Base-by-base conservation (phyloP, 2,797 vertebrate species). In the Kryptolebias ocellatus region DNA sequence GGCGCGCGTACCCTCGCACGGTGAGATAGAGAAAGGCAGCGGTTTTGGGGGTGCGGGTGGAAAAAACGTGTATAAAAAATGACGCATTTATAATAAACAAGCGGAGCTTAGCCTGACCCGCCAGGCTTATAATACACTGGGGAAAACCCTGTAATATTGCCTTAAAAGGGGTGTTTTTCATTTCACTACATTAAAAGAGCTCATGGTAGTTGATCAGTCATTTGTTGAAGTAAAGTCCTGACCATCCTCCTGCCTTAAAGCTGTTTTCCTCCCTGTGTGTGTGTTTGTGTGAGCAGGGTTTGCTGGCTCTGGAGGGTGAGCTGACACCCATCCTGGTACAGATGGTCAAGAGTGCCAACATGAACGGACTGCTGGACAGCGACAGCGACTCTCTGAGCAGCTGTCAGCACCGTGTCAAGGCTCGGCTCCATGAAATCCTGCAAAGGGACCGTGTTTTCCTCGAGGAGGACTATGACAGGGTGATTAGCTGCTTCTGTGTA, bases 261-360 rank as follows among this genome's bases (percentile, higher is more conserved):
- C 8, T 45, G 16, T 52, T 8, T 15, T 52, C 27, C 10, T 39
- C 5, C 3, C 17, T 34, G 2, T 18, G 45, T 29, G 9, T 24
- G 39, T 50, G 1, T 58, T 18, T 63, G 39, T 37, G 49, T 70
- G 31, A 46, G 16, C 88, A 99, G 98, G 98, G 98, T 45, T 90
- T 99, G 76, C 89, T 99, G 89, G 98, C 98, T 28, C 87, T 99
- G 83, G 98, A 99, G 87, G 98, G 97, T 0, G 98, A 99, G 90
- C 92, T 99, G 83, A 99, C 98, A 0, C 98, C 98, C 62, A 99
- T 99, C 90, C 91, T 99, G 88, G 98, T 99, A 64, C 97, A 99
- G 92, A 99, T 99, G 98, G 98, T 99, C 71, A 99, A 99, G 90
- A 99, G 98, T 28, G 98, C 98, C 86, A 99, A 99, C 88, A 99